phyloP scores from a whole-genome alignment of 1,140 invertebrate species.

The Batillaria attramentaria region DNA sequence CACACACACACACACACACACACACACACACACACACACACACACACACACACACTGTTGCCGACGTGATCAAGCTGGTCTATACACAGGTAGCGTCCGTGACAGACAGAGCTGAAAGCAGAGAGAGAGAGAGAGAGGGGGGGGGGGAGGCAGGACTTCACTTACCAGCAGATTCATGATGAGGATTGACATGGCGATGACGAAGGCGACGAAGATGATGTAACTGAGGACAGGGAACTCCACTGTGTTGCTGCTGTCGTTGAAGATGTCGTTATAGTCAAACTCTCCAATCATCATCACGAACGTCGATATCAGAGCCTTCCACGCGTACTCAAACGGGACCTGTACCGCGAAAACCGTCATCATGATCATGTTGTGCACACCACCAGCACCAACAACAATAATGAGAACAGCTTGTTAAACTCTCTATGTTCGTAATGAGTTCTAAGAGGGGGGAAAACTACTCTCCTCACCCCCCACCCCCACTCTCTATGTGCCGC shows the following conservation, averaged over 20 bases:
- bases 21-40: slow-evolving; percentile 2
- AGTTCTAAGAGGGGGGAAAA: too few species aligned
- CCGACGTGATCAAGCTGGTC: background rate
- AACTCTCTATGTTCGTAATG: too few species aligned
- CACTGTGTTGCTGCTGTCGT: slow-evolving; percentile 37
- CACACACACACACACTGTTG: background rate
- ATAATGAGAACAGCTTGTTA: too few species aligned
- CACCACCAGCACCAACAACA: too few species aligned
- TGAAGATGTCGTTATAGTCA: slow-evolving; percentile 69
- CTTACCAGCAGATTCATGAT: slow-evolving; percentile 73
- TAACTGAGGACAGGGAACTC: slow-evolving; percentile 60
- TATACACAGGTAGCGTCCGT: background rate
- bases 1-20: slow-evolving; percentile 1
- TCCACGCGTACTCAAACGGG: slow-evolving; percentile 60
- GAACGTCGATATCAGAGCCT: slow-evolving; percentile 70
- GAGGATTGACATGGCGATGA: slow-evolving; percentile 72
- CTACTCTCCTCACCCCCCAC: too few species aligned
- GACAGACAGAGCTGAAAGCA: too few species aligned
- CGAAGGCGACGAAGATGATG: slow-evolving; percentile 69
- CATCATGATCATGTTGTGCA: too few species aligned
- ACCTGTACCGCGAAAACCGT: slow-evolving; percentile 52
- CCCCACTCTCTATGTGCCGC: too few species aligned
- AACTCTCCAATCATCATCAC: slow-evolving; percentile 74
- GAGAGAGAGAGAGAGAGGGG: background rate
- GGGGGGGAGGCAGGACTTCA: background rate